These are phyloP conservation scores for Epirrita christyi DNA, from an alignment of 2,888 invertebrate species.

Conservation along the genomic window DNA sequence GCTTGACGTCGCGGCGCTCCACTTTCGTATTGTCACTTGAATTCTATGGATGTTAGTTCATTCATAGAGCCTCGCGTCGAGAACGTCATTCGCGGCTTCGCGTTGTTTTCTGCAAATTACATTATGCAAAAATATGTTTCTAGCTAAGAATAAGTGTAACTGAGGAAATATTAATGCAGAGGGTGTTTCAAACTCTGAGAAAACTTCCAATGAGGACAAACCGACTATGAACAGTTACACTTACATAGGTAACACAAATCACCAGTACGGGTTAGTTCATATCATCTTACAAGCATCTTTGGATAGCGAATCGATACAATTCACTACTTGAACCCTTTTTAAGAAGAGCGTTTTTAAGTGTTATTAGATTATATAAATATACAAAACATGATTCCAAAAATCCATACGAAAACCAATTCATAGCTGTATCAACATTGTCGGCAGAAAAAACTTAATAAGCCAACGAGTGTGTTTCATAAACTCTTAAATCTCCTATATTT, in stretches of 20 bases:
- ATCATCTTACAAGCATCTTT: too few species aligned
- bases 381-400: too few species aligned
- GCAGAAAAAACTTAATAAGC: neutral
- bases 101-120: conserved; percentile 42
- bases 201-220: neutral
- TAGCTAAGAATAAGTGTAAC: neutral
- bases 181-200: neutral
- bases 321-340: too few species aligned
- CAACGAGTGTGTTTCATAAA: conserved; percentile 26
- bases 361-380: too few species aligned
- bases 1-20: conserved; percentile 74
- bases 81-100: conserved; percentile 63
- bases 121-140: conserved; percentile 13
- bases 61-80: conserved; percentile 58
- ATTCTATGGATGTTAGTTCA: conserved; percentile 79
- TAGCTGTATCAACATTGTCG: conserved; percentile 4
- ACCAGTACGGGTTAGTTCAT: too few species aligned
- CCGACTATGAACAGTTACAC: too few species aligned
- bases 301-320: too few species aligned
- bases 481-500: conserved; percentile 55
- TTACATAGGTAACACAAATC: too few species aligned
- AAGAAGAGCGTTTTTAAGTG: too few species aligned
- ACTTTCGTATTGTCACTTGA: conserved; percentile 78
- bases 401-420: too few species aligned
- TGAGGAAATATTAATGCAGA: neutral